Evolutionary conservation across 2,113 vertebrate species (phyloP).

Genomic region (Mobula hypostoma): DNA sequence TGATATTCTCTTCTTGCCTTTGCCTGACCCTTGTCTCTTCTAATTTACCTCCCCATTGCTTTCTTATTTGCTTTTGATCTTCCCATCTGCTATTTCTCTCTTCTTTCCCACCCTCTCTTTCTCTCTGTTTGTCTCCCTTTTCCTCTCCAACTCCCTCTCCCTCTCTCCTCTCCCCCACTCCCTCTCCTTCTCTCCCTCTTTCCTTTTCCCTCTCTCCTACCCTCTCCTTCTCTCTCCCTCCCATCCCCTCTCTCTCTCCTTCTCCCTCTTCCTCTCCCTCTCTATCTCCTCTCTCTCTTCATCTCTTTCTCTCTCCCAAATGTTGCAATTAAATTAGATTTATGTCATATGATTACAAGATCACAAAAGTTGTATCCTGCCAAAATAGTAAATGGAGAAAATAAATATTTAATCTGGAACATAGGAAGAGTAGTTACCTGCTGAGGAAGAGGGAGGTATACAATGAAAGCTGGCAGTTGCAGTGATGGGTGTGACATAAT

Average conservation of each 20-base stretch:
- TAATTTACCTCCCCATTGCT: too few species aligned
- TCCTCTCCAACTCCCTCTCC: too few species aligned
- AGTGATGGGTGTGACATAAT: neutral
- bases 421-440: neutral
- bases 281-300: too few species aligned
- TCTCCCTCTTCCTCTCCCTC: neutral
- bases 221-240: too few species aligned
- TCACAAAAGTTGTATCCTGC: neutral
- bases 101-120: neutral
- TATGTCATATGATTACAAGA: neutral
- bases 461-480: neutral
- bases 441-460: neutral
- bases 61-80: neutral
- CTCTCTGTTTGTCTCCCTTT: neutral
- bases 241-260: neutral
- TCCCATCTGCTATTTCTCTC: too few species aligned
- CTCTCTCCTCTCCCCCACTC: too few species aligned
- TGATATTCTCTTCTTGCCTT: neutral
- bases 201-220: too few species aligned
- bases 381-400: neutral
- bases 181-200: too few species aligned
- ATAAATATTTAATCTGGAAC: neutral
- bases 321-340: neutral
- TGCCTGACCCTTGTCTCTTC: too few species aligned
- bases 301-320: neutral